Percentiles rank a stretch among this genome's conserved stretches.
These are phyloP conservation scores for Chloroclysta siterata DNA, from an alignment of 2,888 invertebrate species.

Conservation along the genomic window DNA sequence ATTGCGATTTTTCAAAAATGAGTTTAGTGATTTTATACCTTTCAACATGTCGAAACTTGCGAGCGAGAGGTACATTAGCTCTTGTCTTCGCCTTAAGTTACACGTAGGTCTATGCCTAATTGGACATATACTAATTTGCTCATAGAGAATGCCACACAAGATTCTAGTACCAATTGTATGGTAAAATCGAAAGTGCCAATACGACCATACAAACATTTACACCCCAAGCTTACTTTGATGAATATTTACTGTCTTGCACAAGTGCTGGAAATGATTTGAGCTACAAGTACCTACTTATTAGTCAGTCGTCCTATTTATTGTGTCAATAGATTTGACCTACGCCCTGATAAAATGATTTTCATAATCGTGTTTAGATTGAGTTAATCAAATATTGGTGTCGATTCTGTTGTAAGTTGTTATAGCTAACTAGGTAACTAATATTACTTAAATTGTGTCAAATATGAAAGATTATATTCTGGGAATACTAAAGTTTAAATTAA, in stretches of 20 bases:
- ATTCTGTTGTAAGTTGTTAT: neutral
- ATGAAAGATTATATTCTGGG: no score
- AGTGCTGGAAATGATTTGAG: slow-evolving; percentile 29
- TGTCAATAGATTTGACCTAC: slow-evolving; percentile 52
- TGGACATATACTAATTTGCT: no score
- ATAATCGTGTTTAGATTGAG: slow-evolving; percentile 22
- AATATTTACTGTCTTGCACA: slow-evolving; percentile 55
- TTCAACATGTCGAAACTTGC: no score
- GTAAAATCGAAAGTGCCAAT: neutral
- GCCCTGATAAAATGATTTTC: slow-evolving; percentile 39
- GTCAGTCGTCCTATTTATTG: slow-evolving; percentile 20
- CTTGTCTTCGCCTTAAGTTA: no score
- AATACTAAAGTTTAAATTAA: no score
- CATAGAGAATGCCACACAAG: neutral
- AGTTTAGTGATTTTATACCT: no score
- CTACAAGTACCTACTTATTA: slow-evolving; percentile 11
- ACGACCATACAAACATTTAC: neutral
- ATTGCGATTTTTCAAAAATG: no score
- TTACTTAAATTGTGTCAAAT: no score
- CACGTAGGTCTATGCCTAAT: no score
- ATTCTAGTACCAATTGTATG: neutral
- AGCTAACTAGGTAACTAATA: neutral
- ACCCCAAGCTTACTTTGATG: slow-evolving; percentile 51
- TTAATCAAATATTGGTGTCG: slow-evolving; percentile 14
- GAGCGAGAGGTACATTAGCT: no score